phyloP scores from a whole-genome alignment of 2,888 invertebrate species.

The Ferdinandea cuprea region DNA sequence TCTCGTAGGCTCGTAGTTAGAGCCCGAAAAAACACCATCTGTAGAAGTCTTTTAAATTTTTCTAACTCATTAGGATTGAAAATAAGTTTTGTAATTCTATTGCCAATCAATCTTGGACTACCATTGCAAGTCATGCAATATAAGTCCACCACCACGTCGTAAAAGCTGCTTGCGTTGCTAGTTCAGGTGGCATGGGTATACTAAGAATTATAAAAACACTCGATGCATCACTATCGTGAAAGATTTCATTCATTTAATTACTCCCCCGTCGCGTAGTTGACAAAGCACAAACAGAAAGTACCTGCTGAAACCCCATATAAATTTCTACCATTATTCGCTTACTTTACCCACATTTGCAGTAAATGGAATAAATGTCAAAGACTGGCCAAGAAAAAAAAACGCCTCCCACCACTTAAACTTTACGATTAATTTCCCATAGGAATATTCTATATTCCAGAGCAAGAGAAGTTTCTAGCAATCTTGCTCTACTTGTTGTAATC shows the following conservation, averaged over 20 bases:
- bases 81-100: too few relatives aligned
- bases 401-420: slow-evolving; percentile 16
- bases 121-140: too few relatives aligned
- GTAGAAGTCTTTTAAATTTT: too few relatives aligned
- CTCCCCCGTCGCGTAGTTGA: not conserved
- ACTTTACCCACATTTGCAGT: not conserved
- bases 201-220: not conserved
- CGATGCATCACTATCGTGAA: not conserved
- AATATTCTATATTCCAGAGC: slow-evolving; percentile 21
- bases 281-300: slow-evolving; percentile 1
- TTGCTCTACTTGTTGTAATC: not conserved
- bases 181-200: too few relatives aligned
- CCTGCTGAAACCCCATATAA: not conserved
- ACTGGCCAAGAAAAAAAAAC: slow-evolving; percentile 5
- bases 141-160: too few relatives aligned
- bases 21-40: too few relatives aligned
- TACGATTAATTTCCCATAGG: slow-evolving; percentile 58
- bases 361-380: slow-evolving; percentile 31
- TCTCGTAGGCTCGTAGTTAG: too few relatives aligned
- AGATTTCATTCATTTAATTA: slow-evolving; percentile 26
- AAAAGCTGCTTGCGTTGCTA: too few relatives aligned
- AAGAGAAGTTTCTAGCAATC: not conserved
- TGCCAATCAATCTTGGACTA: too few relatives aligned
- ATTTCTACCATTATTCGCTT: not conserved
- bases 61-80: too few relatives aligned